These are phyloP conservation scores for Cyclina sinensis DNA, from an alignment of 1,140 invertebrate genomes.

Conservation along the genomic window DNA sequence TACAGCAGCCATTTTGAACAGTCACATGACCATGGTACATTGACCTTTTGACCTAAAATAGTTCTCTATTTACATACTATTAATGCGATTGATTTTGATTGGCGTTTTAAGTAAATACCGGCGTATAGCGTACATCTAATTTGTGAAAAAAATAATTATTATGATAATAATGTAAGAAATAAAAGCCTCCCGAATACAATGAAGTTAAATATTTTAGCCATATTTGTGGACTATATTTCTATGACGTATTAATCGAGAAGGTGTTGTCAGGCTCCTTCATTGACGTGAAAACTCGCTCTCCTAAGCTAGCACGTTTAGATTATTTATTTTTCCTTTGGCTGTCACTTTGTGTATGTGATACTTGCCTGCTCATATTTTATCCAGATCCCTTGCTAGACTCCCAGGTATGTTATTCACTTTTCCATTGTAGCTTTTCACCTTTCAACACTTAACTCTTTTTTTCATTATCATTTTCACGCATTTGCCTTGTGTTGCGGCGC, in stretches of 20 bases:
- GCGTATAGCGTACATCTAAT: too few relatives aligned
- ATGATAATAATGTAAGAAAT: too few relatives aligned
- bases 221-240: slow-evolving; percentile 24
- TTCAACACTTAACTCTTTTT: slow-evolving; percentile 61
- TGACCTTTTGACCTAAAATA: slow-evolving; percentile 52
- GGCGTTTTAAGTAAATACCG: too few relatives aligned
- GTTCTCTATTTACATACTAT: slow-evolving; percentile 65
- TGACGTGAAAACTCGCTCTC: slow-evolving; percentile 66
- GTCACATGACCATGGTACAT: slow-evolving; percentile 65
- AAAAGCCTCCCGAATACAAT: too few relatives aligned
- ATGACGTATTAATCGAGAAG: background rate
- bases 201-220: too few relatives aligned
- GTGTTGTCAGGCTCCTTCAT: slow-evolving; percentile 59
- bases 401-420: slow-evolving; percentile 71
- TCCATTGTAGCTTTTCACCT: slow-evolving; percentile 66
- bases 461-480: slow-evolving; percentile 59
- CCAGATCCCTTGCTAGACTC: slow-evolving; percentile 70
- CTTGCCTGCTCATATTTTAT: slow-evolving; percentile 68
- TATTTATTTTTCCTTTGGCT: slow-evolving; percentile 69
- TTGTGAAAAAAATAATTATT: too few relatives aligned
- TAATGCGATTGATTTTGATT: slow-evolving; percentile 18
- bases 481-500: slow-evolving; percentile 56
- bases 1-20: slow-evolving; percentile 55
- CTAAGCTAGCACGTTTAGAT: slow-evolving; percentile 67
- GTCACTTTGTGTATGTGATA: slow-evolving; percentile 70